Evolutionary conservation across 2,113 vertebrate species (phyloP).

Genomic region (Oreochromis tanganicae): DNA sequence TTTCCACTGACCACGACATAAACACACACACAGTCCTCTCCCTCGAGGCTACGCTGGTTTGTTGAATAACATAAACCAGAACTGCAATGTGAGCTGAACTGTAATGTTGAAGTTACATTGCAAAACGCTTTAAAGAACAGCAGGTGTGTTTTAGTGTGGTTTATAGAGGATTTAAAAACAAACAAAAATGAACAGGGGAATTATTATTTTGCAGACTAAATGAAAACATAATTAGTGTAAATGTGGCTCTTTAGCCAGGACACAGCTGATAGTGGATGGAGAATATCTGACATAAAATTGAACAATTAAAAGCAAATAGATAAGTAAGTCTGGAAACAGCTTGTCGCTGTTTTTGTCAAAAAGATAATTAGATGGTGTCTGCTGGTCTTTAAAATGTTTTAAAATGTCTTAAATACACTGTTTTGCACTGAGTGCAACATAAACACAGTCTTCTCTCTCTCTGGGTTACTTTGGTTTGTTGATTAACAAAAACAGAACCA

Average conservation of each 20-base stretch:
- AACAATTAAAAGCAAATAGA: not conserved
- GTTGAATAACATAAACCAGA: not conserved
- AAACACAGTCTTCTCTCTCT: not conserved
- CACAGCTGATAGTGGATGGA: not conserved
- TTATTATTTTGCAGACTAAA: not conserved
- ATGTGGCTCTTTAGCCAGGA: rapidly evolving
- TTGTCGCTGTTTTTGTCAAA: not conserved
- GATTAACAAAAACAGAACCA: not conserved
- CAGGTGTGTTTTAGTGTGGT: not conserved
- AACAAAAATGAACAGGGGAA: not conserved
- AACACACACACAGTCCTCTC: conserved; percentile 26
- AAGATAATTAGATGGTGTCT: not conserved
- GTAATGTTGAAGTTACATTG: not conserved
- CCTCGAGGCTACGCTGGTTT: not conserved
- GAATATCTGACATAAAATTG: not conserved
- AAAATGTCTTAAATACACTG: not conserved
- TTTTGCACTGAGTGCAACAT: not conserved
- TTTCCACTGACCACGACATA: conserved; percentile 31
- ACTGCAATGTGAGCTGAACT: not conserved
- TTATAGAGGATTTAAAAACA: not conserved
- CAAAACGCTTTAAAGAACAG: not conserved
- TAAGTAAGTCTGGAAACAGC: not conserved
- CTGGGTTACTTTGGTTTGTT: not conserved
- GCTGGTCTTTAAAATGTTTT: not conserved
- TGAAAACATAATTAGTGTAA: not conserved